These are phyloP conservation scores for Pygoscelis adeliae DNA, from an alignment of 2,113 vertebrate genomes.

Conservation along the genomic window DNA sequence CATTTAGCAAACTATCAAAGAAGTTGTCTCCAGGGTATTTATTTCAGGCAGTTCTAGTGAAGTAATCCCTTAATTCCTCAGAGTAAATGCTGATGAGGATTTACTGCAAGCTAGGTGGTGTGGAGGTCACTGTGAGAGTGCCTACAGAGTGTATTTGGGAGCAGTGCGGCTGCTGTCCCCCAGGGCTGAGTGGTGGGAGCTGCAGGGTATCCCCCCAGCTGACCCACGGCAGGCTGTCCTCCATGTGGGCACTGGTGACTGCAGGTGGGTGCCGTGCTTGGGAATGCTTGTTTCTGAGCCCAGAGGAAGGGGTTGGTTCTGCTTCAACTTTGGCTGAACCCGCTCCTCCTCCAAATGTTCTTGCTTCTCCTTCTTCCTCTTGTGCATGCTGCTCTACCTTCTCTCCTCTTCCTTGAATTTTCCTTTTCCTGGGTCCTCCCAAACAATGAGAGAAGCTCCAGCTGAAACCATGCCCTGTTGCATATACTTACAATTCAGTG, in stretches of 20 bases:
- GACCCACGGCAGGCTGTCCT: not conserved
- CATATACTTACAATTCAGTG: not conserved
- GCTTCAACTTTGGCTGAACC: not conserved
- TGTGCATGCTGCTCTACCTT: not conserved
- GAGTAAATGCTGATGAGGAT: slow-evolving; percentile 7
- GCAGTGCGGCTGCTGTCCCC: not conserved
- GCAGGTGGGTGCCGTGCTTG: rapidly evolving
- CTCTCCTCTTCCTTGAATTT: not conserved
- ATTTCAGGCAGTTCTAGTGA: not conserved
- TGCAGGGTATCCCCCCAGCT: not conserved
- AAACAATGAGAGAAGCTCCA: not conserved
- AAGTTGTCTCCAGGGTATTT: not conserved
- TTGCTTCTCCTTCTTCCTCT: not conserved
- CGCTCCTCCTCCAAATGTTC: not conserved
- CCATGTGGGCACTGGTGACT: rapidly evolving
- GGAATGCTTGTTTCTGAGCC: not conserved
- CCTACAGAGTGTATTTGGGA: not conserved
- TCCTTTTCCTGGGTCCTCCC: not conserved
- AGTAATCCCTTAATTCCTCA: slow-evolving; percentile 47
- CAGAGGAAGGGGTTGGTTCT: not conserved
- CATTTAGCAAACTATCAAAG: not conserved
- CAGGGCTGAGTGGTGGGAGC: not conserved
- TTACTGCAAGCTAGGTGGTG: not conserved
- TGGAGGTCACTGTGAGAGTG: not conserved
- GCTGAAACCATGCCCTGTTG: not conserved